Evolutionary conservation across 2,888 invertebrate species (phyloP).

Genomic region (Cantharis rufa): DNA sequence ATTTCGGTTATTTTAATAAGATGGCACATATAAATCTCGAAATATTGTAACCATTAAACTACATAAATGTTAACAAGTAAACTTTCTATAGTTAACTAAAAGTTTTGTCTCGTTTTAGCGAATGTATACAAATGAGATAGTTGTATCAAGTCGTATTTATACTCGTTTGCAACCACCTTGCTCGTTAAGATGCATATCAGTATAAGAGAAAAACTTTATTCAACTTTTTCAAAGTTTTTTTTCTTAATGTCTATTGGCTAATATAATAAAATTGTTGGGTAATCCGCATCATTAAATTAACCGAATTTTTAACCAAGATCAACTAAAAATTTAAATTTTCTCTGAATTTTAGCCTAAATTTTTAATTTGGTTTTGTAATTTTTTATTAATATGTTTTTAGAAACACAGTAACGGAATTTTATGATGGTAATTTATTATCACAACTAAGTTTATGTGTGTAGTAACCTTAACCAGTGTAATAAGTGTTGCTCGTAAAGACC

Average conservation of each 20-base stretch:
- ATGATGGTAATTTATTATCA: conserved; percentile 11
- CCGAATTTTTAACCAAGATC: neutral
- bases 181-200: conserved; percentile 1
- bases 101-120: neutral
- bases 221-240: conserved; percentile 6
- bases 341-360: neutral
- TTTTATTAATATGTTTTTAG: neutral
- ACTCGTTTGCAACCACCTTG: neutral
- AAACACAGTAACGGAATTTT: conserved; percentile 3
- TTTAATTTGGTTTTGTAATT: neutral
- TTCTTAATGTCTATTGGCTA: neutral
- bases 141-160: neutral
- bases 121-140: neutral
- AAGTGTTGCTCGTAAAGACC: conserved; percentile 14
- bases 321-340: neutral
- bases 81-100: neutral
- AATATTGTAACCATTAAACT: neutral
- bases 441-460: conserved; percentile 19
- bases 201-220: conserved; percentile 5
- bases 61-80: neutral
- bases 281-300: neutral
- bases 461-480: conserved; percentile 15
- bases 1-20: neutral
- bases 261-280: neutral
- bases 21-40: neutral